Base-by-base conservation (phyloP, 2,113 vertebrate species). In the Cyanistes caeruleus region DNA sequence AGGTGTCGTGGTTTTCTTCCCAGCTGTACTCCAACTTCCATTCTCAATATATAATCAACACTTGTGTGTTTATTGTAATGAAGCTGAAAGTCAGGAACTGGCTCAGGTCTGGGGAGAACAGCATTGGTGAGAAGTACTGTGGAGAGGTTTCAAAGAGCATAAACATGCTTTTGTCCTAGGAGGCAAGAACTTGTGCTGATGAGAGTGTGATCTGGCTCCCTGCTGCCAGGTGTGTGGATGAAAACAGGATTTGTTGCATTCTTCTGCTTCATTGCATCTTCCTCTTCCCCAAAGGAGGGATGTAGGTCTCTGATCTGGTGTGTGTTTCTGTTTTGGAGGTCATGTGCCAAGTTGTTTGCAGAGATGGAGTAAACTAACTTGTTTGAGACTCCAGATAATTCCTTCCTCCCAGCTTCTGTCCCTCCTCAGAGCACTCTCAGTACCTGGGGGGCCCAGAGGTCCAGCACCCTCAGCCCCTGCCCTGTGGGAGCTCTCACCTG, bases 401-500 rank as follows among this genome's bases (percentile, higher is more conserved):
- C 19, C 60, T 89, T 15, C 5, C 4, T 86, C 5, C 15, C 16
- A 39, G 31, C 20, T 55, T 84, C 60, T 87, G 28, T 75, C 20
- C 10, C 27, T 65, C 5, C 21, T 76, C 25, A 1, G 4, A 88
- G 53, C 22, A 11, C 25, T 64, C 18, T 58, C 0, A 4, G 23
- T 74, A 28, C 10, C 4, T 25, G 8, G 4, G 7, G 21, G 69
- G 17, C 27, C 7, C 2, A 1, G n/a, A 43, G 33, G 18, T 52
- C 52, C 35, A 60, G 37, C 35, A 48, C 18, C 30, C 6, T 51
- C 55, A 30, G 53, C 28, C 20, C 19, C 43, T 65, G 59, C 53
- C 51, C 27, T 37, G 22, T 2, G 1, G 53, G 41, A 80, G 7
- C 55, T 77, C 27, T 60, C 15, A 4, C 11, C 1, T 0, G 28